phyloP scores from a whole-genome alignment of 2,113 vertebrate genomes.

The Struthidea cinerea region DNA sequence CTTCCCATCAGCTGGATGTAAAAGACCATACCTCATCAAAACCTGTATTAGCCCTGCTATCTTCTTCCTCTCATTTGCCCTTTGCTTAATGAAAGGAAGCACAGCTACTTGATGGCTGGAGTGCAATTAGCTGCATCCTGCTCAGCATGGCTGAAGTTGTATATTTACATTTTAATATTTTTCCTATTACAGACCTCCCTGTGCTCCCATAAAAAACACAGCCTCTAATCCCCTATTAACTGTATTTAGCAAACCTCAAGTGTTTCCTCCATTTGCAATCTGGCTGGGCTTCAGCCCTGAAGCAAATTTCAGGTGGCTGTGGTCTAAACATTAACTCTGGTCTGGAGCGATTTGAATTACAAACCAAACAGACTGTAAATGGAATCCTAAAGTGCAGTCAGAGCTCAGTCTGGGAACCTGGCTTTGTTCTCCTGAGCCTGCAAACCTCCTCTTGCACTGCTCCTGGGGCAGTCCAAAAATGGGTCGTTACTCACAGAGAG shows the following conservation, averaged over 20 bases:
- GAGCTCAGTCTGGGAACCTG: slow-evolving; percentile 44
- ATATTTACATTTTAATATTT: slow-evolving; percentile 51
- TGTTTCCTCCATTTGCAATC: slow-evolving; percentile 57
- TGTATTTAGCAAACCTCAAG: slow-evolving; percentile 67
- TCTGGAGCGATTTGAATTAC: slow-evolving; percentile 58
- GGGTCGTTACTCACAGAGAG: slow-evolving; percentile 24
- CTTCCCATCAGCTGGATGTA: neutral
- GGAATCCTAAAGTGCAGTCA: slow-evolving; percentile 50
- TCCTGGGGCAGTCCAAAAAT: slow-evolving; percentile 39
- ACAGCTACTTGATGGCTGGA: neutral
- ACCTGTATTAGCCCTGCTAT: neutral
- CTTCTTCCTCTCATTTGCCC: neutral
- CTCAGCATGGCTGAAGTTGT: neutral
- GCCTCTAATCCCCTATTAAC: slow-evolving; percentile 63
- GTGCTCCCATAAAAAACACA: slow-evolving; percentile 53
- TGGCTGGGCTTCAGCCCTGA: slow-evolving; percentile 50
- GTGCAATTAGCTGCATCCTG: neutral
- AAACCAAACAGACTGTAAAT: slow-evolving; percentile 62
- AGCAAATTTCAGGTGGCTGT: slow-evolving; percentile 66
- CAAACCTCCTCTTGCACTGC: slow-evolving; percentile 20
- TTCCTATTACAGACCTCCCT: slow-evolving; percentile 46
- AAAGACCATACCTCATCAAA: neutral
- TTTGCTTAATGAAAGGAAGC: neutral
- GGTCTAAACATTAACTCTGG: slow-evolving; percentile 61
- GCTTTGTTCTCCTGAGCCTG: slow-evolving; percentile 63